These are phyloP conservation scores for Todiramphus saurophagus DNA, from an alignment of 2,113 vertebrate species.

Conservation along the genomic window DNA sequence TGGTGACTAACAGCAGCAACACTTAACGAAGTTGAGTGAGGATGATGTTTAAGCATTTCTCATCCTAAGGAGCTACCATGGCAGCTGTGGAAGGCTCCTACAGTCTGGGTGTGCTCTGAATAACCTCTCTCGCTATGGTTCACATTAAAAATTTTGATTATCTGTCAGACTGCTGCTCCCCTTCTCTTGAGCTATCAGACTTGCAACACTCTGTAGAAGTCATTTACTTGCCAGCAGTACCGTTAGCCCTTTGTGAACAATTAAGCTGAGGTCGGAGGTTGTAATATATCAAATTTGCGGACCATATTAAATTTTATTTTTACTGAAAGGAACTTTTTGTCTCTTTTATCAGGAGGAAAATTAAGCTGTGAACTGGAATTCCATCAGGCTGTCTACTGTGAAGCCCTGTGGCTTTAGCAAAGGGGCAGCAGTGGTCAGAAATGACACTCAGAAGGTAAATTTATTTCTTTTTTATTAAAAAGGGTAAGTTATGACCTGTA, in stretches of 20 bases:
- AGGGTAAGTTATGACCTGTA: constrained; percentile 63
- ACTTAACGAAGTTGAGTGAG: constrained; percentile 46
- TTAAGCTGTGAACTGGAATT: constrained; percentile 74
- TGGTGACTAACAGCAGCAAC: constrained; percentile 31
- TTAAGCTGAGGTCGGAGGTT: constrained; percentile 67
- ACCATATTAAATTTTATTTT: constrained; percentile 74
- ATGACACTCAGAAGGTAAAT: constrained; percentile 60
- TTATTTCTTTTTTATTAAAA: constrained; percentile 76
- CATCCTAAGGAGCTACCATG: constrained; percentile 26
- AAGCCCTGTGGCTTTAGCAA: constrained; percentile 65
- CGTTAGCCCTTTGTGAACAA: constrained; percentile 73
- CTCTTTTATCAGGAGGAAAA: constrained; percentile 72
- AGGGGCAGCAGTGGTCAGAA: constrained; percentile 49
- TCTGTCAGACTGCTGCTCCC: constrained; percentile 63
- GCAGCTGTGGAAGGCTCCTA: constrained; percentile 43
- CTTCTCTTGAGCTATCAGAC: constrained; percentile 57
- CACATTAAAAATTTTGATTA: constrained; percentile 68
- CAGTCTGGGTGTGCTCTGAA: constrained; percentile 41
- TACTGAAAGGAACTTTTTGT: constrained; percentile 74
- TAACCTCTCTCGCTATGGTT: constrained; percentile 62
- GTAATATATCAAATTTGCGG: constrained; percentile 66
- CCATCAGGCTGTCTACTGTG: constrained; percentile 63
- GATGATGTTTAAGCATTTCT: constrained; percentile 59
- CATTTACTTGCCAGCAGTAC: constrained; percentile 66
- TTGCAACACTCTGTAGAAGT: constrained; percentile 63